Evolutionary conservation across 2,797 vertebrate genomes (phyloP).

Genomic region (Hoplostethus atlanticus): DNA sequence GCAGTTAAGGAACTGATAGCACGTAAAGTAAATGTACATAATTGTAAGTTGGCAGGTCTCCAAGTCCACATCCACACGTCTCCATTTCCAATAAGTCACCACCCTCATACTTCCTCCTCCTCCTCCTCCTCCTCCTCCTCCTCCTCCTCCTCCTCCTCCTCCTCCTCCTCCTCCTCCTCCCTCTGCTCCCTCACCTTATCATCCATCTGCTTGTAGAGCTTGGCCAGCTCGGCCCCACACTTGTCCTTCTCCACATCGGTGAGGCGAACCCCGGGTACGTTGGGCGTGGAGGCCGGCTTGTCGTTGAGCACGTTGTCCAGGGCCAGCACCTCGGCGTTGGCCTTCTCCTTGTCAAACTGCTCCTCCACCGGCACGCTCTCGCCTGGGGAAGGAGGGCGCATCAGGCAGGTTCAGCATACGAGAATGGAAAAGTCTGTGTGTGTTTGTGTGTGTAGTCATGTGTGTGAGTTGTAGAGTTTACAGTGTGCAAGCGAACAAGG

Average conservation of each 20-base stretch:
- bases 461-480: neutral
- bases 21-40: too few relatives aligned
- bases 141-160: too few relatives aligned
- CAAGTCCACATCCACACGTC: neutral
- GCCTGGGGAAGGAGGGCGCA: slow-evolving; percentile 78
- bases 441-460: slow-evolving; percentile 1
- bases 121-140: neutral
- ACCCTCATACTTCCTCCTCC: neutral
- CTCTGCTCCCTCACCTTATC: slow-evolving; percentile 87
- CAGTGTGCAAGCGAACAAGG: neutral
- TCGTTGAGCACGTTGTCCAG: slow-evolving; percentile 94
- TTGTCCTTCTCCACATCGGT: slow-evolving; percentile 95
- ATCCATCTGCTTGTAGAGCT: slow-evolving; percentile 96
- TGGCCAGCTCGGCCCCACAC: slow-evolving; percentile 94
- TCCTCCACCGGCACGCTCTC: slow-evolving; percentile 94
- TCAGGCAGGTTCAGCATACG: rapidly evolving
- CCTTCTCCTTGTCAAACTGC: slow-evolving; percentile 97
- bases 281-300: slow-evolving; percentile 89
- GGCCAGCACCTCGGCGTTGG: slow-evolving; percentile 91
- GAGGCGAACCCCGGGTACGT: slow-evolving; percentile 89
- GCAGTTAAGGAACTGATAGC: too few relatives aligned
- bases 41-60: too few relatives aligned
- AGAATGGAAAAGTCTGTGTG: neutral
- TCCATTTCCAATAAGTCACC: neutral
- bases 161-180: too few relatives aligned